Base-by-base conservation (phyloP, 1,140 invertebrate species). In the Drosophila kepulauana region DNA sequence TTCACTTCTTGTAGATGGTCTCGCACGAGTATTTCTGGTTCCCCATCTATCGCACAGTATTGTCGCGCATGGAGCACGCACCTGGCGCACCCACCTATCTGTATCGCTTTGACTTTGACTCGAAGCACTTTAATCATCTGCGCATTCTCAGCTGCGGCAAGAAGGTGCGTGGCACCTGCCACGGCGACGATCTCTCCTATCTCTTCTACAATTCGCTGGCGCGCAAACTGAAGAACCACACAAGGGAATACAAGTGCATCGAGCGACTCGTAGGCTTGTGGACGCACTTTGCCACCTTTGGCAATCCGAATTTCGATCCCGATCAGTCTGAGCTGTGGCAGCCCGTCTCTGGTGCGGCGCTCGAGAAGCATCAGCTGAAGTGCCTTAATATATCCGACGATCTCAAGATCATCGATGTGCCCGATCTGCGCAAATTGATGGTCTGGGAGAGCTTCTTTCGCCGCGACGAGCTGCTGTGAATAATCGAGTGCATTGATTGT, bases 171-270 rank as follows among this genome's bases (percentile, higher is more conserved):
- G 91, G 91, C 76, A 93, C 94, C 2, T 94, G 93, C 77, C 95
- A 96, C 79, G 94, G 93, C 1, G 95, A 96, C 65, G 95, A 96
- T 71, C 62, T 95, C 5, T 95, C 94, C 52, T 96, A 95, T 90
- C 77, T 96, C 16, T 96, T 96, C 78, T 93, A 93, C 76, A 94
- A 93, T 49, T 88, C 86, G 46, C 78, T 94, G 51, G 93, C 93
- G 25, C 75, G 86, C 10, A 93, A 93, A 57, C 75, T 92, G 79
- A 91, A 93, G 67, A 82, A 69, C n/a, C 91, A 87, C 49, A 82
- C 91, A 4, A 79, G 75, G 8, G 92, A 91, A 25, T 93, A 93
- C 48, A 91, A 88, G 81, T 84, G 92, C 38, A 94, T 94, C 48
- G 87, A 92, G 63, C 69, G 78, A 1, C 41, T 92, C 16, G 89